Conservation (phyloP, 2,888 invertebrate species). For the Andrena marginata region DNA sequence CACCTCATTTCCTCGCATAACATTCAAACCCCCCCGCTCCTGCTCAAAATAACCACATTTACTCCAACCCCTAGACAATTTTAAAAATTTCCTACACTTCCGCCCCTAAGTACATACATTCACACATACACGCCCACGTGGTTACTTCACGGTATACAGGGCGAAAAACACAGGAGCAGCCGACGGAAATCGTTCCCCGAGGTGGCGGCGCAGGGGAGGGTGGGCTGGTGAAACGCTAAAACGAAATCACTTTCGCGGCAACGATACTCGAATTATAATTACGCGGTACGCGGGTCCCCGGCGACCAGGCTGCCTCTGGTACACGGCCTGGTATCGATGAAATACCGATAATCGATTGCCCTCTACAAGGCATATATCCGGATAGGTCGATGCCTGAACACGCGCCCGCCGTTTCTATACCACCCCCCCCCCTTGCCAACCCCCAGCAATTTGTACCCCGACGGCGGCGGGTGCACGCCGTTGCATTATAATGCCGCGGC, state of each 20-base stretch:
- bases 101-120: too few species aligned
- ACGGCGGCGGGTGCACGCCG: conserved; percentile 59
- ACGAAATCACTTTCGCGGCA: conserved; percentile 48
- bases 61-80: too few species aligned
- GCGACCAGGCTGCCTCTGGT: conserved; percentile 40
- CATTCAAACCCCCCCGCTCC: too few species aligned
- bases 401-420: conserved; percentile 69
- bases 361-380: conserved; percentile 72
- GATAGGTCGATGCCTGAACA: conserved; percentile 72
- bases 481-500: conserved; percentile 68
- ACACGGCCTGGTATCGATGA: conserved; percentile 65
- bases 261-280: conserved; percentile 49
- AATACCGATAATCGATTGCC: conserved; percentile 73
- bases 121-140: too few species aligned
- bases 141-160: neutral
- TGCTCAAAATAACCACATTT: too few species aligned
- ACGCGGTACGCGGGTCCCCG: conserved; percentile 42
- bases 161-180: neutral
- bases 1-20: too few species aligned
- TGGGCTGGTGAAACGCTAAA: conserved; percentile 17
- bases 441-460: conserved; percentile 69
- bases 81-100: too few species aligned
- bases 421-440: neutral
- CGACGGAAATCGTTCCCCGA: conserved; percentile 22
- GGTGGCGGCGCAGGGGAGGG: neutral